Evolutionary conservation across 2,888 invertebrate species (phyloP), one percentile per base, ranked within the genome.

Genomic region (Cosmia pyralina): DNA sequence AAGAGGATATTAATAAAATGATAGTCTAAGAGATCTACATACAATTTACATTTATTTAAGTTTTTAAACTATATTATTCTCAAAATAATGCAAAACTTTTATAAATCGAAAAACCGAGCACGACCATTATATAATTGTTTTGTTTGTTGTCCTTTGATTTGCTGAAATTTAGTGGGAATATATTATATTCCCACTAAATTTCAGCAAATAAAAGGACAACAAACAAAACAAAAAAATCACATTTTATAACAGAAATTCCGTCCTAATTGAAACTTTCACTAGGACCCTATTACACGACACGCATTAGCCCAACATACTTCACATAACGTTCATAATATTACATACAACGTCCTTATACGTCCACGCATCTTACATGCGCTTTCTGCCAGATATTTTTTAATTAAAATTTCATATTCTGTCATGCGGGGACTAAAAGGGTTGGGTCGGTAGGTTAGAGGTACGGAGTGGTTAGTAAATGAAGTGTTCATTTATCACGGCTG

Each of bases 391-490:
- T 86, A 85, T 84, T 84, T 86, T 83, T 84, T 82, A 85, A 86
- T 84, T 84, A 85, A 86, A 87, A 87, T 87, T 84, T 84, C 75
- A 84, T 87, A 85, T 85, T 73, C 71, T 72, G 85, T 87, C 87
- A 84, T 85, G 79, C 74, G 79, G 79, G 75, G 75, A 76, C 84
- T 84, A 85, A 87, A 84, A 87, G 87, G 87, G 85, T 84, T 62
- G 41, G 60, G 67, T 57, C 28, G 57, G 77, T n/a, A 48, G 55
- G 48, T 46, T n/a, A 6, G 22, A 19, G 3, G 10, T 38, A 22
- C 19, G 53, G 84, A 74, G 50, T 53, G 1, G 0, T 10, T 11
- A 46, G 53, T 19, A 19, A 46, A 69, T 74, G 81, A 53, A 84
- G 75, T 59, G 11, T 3, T 58, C 4, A 10, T n/a, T n/a, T 57